Evolutionary conservation across 2,797 vertebrate genomes (phyloP), one percentile per base, ranked within the genome.

Genomic region (Diceros bicornis): DNA sequence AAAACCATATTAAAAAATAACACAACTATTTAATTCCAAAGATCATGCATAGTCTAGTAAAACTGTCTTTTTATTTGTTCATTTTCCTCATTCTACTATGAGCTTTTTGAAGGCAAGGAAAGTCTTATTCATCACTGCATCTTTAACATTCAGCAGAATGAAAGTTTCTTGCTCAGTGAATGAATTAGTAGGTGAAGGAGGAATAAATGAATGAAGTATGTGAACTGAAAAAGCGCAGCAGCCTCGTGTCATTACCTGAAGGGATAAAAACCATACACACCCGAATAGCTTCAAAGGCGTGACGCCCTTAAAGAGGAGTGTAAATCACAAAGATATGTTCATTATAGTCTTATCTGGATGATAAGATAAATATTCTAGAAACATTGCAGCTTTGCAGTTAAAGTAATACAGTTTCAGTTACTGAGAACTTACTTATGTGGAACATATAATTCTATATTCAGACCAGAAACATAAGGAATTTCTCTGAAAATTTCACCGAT

Each of bases 391-490:
- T n/a, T 59, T 69, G 4, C 23, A 91, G 20, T 69, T 69, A 59
- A 85, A 37, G 25, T 83, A 11, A n/a, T 23, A 85, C 57, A 44
- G 6, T 69, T 77, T 77, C 10, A 57, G 16, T 68, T 68, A 57
- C 34, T 41, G 27, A 75, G 77, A 75, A 44, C 34, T 57, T 21
- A 77, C 4, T 4, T 92, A n/a, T n/a, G 50, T 86, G 21, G 14
- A 44, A 66, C 68, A 93, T 66, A 20, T n/a, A 55, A 75, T 75
- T 92, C 50, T 92, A 32, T 85, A 75, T 20, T 62, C 64, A 85
- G 27, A 44, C 44, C 21, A 44, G 21, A 71, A 75, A 93, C 3
- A 25, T 68, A 21, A 75, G 14, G 34, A 44, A 62, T 64, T 85
- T 85, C 59, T 68, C 47, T 75, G 41, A 47, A 27, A 82, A 55